Conservation (phyloP, 2,113 vertebrate genomes). For the Laterallus jamaicensis region DNA sequence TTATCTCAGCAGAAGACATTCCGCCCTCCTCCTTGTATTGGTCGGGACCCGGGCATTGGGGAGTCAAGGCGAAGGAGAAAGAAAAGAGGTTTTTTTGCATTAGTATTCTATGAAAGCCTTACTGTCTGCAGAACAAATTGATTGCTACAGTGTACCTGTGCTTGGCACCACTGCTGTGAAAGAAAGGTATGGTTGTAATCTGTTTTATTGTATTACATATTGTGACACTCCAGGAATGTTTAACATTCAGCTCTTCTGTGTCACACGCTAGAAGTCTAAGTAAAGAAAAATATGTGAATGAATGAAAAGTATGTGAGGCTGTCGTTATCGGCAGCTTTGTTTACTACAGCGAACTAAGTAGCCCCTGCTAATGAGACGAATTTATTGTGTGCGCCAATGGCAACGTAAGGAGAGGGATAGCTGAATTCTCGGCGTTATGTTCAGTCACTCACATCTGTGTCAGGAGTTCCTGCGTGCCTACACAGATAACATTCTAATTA, state of each 20-base stretch:
- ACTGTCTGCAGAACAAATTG: constrained; percentile 97
- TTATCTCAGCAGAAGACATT: constrained; percentile 92
- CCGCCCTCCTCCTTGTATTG: constrained; percentile 86
- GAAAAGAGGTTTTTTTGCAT: constrained; percentile 85
- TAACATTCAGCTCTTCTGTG: constrained; percentile 65
- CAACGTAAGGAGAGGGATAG: constrained; percentile 63
- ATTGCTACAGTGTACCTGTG: constrained; percentile 96
- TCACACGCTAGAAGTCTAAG: constrained; percentile 65
- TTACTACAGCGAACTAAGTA: constrained; percentile 70
- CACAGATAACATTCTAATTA: constrained; percentile 51
- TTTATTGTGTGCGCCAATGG: constrained; percentile 56
- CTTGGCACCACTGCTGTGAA: constrained; percentile 91
- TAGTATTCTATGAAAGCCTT: constrained; percentile 91
- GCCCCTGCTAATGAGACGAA: constrained; percentile 72
- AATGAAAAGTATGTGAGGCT: constrained; percentile 62
- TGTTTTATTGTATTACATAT: constrained; percentile 86
- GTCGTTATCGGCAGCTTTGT: constrained; percentile 63
- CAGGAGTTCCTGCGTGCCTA: constrained; percentile 20
- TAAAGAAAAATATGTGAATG: constrained; percentile 68
- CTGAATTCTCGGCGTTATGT: constrained; percentile 44
- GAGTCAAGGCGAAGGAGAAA: constrained; percentile 88
- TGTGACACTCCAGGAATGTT: constrained; percentile 78
- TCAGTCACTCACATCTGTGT: constrained; percentile 44
- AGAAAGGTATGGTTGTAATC: constrained; percentile 90
- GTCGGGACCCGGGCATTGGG: constrained; percentile 86